phyloP scores from a whole-genome alignment of 2,113 vertebrate genomes.

The Pontoporia blainvillei region DNA sequence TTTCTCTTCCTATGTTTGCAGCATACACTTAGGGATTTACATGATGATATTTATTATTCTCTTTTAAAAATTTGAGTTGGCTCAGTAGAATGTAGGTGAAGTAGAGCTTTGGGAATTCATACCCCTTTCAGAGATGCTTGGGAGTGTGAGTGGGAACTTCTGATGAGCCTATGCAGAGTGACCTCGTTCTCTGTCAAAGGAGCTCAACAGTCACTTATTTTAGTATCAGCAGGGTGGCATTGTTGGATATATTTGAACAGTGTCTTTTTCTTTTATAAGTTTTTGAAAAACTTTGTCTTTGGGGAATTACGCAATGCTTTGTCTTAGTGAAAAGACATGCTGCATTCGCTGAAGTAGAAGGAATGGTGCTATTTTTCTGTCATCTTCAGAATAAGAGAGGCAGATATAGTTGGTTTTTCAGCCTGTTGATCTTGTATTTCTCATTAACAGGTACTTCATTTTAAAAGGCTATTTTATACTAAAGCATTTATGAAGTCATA shows the following conservation, averaged over 20 bases:
- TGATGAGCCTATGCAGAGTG: neutral
- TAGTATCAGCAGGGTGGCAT: neutral
- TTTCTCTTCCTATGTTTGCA: neutral
- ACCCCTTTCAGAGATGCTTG: neutral
- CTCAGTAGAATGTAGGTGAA: neutral
- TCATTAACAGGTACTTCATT: conserved; percentile 30
- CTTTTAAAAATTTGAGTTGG: neutral
- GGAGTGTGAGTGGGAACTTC: neutral
- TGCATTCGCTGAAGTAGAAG: neutral
- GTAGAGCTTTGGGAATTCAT: neutral
- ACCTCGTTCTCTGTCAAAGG: neutral
- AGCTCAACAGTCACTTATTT: neutral
- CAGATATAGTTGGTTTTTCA: neutral
- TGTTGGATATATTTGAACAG: neutral
- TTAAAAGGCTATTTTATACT: conserved; percentile 30
- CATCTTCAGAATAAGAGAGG: conserved; percentile 1
- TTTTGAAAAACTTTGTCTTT: neutral
- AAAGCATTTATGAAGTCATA: neutral
- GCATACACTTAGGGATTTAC: neutral
- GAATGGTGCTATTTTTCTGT: neutral
- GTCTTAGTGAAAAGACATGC: neutral
- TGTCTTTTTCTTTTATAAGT: conserved; percentile 10
- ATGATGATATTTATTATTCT: neutral
- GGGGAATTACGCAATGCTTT: neutral
- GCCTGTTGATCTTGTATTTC: neutral